Percentiles rank a stretch among this genome's conserved stretches.
phyloP scores from a whole-genome alignment of 2,888 invertebrate species.

The Hypena proboscidalis region DNA sequence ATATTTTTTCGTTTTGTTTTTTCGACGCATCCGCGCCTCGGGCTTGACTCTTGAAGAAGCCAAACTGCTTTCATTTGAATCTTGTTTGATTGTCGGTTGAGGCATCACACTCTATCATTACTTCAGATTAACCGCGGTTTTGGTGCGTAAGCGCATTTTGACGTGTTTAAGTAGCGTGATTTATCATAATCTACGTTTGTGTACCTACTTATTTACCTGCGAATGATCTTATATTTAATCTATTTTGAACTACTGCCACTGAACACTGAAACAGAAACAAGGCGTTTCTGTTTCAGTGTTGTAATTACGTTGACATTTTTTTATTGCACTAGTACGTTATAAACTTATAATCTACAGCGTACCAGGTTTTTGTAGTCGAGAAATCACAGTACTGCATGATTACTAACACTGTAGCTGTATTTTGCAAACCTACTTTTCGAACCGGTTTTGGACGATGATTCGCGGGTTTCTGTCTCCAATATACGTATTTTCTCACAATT shows the following conservation, averaged over 20 bases:
- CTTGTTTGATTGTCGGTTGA: constrained; percentile 71
- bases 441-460: constrained; percentile 73
- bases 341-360: constrained; percentile 37
- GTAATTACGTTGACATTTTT: constrained; percentile 33
- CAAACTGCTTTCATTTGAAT: constrained; percentile 72
- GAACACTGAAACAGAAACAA: no score
- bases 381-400: constrained; percentile 48
- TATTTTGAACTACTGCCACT: constrained; percentile 42
- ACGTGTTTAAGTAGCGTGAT: constrained; percentile 73
- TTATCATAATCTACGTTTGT: constrained; percentile 57
- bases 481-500: constrained; percentile 29
- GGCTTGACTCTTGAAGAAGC: constrained; percentile 63
- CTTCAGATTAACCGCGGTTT: constrained; percentile 66
- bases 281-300: constrained; percentile 41
- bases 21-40: constrained; percentile 72
- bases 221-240: constrained; percentile 52
- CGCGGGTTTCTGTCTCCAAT: constrained; percentile 52
- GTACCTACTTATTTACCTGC: constrained; percentile 47
- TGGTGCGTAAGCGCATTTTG: constrained; percentile 70
- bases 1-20: constrained; percentile 53
- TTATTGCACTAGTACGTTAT: constrained; percentile 30
- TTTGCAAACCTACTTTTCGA: constrained; percentile 76
- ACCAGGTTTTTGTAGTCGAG: constrained; percentile 36
- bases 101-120: constrained; percentile 70
- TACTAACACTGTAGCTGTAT: constrained; percentile 56